Evolutionary conservation across 2,797 vertebrate genomes (phyloP), one percentile per base, ranked within the genome.

Genomic region (Coreius guichenoti): DNA sequence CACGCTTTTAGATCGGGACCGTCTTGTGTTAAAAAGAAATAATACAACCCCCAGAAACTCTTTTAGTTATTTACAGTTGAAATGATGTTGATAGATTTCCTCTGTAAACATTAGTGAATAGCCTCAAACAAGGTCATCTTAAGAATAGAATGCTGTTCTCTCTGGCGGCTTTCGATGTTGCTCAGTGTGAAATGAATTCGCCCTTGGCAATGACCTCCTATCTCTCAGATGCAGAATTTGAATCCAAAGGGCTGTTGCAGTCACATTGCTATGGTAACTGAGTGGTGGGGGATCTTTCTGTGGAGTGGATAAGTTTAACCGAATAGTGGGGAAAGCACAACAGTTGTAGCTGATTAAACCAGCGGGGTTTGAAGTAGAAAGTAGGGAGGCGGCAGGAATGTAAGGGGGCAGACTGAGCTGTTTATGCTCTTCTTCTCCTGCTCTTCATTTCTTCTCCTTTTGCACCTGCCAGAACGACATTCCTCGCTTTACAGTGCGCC

Each of bases 231-330:
- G 82, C 88, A 89, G 90, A 90, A 88, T 90, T 89, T 87, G 82
- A 90, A 90, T 87, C 87, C 82, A 86, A 86, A 88, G 88, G 88
- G 87, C 87, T 87, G 87, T 82, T 87, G 89, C 84, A 86, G 86
- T 87, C 86, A 88, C 89, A 89, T 91, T 88, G 90, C 91, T 90
- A 90, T 90, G 91, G 91, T 88, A 90, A 91, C 91, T 80, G 89
- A 89, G 88, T 88, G 87, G 86, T 86, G 88, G 89, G 87, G 88
- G 87, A 83, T 84, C 86, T 88, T 88, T 88, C 79, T 70, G 80
- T 80, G 17, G 82, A 87, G 88, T 89, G 87, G 88, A 88, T 90
- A 88, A 91, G 88, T 90, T 89, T 87, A 90, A 88, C 77, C 49
- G 88, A 88, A 88, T 86, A 88, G 86, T 83, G 83, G 89, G 86